phyloP scores from a whole-genome alignment of 30 jellyfish, hydroid and myxozoan species.

The Morbakka virulenta region DNA sequence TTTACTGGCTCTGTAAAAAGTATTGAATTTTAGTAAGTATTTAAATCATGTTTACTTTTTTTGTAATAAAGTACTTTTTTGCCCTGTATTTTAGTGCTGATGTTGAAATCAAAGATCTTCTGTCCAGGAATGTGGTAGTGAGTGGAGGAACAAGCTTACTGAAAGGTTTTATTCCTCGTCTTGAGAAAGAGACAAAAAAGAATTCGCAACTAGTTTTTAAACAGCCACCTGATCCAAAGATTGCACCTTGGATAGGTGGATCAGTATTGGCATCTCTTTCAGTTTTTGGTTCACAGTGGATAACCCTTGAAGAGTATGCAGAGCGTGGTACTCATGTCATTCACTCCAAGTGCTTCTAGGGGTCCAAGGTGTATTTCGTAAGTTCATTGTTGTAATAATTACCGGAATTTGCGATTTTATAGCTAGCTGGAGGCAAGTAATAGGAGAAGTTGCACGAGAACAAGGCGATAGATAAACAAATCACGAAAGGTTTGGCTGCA shows the following conservation, averaged over 20 bases:
- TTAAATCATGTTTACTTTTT: too few relatives aligned
- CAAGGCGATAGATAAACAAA: too few relatives aligned
- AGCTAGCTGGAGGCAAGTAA: too few relatives aligned
- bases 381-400: too few relatives aligned
- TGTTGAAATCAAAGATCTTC: slow-evolving; percentile 34
- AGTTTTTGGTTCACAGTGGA: slow-evolving; percentile 72
- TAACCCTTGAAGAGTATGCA: slow-evolving; percentile 86
- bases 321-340: slow-evolving; percentile 80
- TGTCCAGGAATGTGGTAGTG: slow-evolving; percentile 65
- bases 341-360: slow-evolving; percentile 73
- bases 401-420: too few relatives aligned
- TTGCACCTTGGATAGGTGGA: slow-evolving; percentile 98
- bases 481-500: too few relatives aligned
- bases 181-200: slow-evolving; percentile 53
- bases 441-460: too few relatives aligned
- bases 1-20: too few relatives aligned
- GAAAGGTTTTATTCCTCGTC: slow-evolving; percentile 73
- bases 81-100: slow-evolving; percentile 72
- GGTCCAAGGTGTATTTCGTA: too few relatives aligned
- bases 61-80: too few relatives aligned
- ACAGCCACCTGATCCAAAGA: slow-evolving; percentile 71
- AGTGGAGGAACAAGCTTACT: slow-evolving; percentile 83
- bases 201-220: slow-evolving; percentile 20
- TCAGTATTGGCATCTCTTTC: slow-evolving; percentile 83
- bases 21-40: too few relatives aligned